Percentiles rank a stretch among this genome's conserved stretches.
These are phyloP conservation scores for Tapera naevia DNA, from an alignment of 2,797 vertebrate species.

Conservation along the genomic window DNA sequence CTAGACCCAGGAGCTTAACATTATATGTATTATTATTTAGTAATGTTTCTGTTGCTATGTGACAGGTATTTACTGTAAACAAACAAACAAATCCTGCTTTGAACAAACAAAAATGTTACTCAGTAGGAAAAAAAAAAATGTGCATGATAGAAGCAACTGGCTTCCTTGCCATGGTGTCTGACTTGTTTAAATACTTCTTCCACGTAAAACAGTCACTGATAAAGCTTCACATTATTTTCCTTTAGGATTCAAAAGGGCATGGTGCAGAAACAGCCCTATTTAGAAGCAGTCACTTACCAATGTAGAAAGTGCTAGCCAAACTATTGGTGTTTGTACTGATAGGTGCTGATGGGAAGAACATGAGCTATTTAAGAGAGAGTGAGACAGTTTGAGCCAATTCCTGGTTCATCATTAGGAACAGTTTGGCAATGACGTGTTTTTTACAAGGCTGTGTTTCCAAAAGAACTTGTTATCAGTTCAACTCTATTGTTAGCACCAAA, in stretches of 20 bases:
- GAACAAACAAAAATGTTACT: neutral
- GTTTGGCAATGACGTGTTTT: neutral
- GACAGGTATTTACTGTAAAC: slow-evolving; percentile 56
- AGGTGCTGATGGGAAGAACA: neutral
- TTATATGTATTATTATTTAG: slow-evolving; percentile 38
- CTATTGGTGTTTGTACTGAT: neutral
- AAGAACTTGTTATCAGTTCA: neutral
- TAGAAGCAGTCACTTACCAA: neutral
- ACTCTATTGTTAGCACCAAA: neutral
- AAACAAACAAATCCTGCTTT: slow-evolving; percentile 27
- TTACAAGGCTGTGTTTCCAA: neutral
- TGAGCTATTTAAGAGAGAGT: neutral
- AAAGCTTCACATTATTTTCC: neutral
- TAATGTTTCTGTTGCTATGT: slow-evolving; percentile 68
- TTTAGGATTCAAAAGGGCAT: neutral
- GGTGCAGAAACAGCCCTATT: neutral
- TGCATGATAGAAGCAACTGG: slow-evolving; percentile 16
- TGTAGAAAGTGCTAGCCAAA: neutral
- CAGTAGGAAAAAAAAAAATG: slow-evolving; percentile 7
- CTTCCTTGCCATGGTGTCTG: neutral
- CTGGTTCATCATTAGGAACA: neutral
- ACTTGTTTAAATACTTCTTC: neutral
- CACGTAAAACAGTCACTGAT: neutral
- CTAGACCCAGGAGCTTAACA: slow-evolving; percentile 35
- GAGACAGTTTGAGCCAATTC: neutral